A percentile compares a stretch with the other conserved stretches of the same genome.
phyloP scores from a whole-genome alignment of 2,888 invertebrate genomes.

The Caenorhabditis zanzibari region DNA sequence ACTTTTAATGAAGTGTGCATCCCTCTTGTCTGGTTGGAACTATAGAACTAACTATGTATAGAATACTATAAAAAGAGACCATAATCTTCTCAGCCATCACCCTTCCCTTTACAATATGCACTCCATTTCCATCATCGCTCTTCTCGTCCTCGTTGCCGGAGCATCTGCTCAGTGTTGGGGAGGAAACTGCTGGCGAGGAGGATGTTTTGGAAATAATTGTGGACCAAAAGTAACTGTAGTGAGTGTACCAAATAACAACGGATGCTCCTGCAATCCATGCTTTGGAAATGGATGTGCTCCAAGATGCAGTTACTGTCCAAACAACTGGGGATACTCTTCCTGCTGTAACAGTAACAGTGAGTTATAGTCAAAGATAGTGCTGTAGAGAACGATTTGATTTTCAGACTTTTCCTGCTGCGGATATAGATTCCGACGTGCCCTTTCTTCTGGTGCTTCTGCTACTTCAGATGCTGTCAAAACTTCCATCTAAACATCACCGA shows the following conservation, averaged over 20 bases:
- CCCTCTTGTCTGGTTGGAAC: conserved; percentile 12
- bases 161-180: conserved; percentile 50
- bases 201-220: conserved; percentile 49
- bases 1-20: conserved; percentile 30
- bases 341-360: conserved; percentile 60
- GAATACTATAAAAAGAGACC: conserved; percentile 38
- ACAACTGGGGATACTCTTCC: conserved; percentile 12
- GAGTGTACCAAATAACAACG: conserved; percentile 42
- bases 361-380: neutral
- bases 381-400: neutral
- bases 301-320: conserved; percentile 51
- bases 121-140: conserved; percentile 33
- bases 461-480: neutral
- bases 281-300: conserved; percentile 44
- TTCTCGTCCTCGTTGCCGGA: conserved; percentile 39
- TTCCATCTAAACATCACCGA: neutral
- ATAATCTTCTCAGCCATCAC: too few relatives aligned
- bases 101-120: too few relatives aligned
- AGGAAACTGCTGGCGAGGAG: conserved; percentile 40
- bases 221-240: conserved; percentile 51
- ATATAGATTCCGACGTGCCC: conserved; percentile 40
- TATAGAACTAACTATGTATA: neutral
- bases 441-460: conserved; percentile 7
- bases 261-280: conserved; percentile 48
- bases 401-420: conserved; percentile 59